A percentile compares a stretch with the other conserved stretches of the same genome.
Conservation (phyloP, 2,888 invertebrate genomes). For the Drosophila seclusa region DNA sequence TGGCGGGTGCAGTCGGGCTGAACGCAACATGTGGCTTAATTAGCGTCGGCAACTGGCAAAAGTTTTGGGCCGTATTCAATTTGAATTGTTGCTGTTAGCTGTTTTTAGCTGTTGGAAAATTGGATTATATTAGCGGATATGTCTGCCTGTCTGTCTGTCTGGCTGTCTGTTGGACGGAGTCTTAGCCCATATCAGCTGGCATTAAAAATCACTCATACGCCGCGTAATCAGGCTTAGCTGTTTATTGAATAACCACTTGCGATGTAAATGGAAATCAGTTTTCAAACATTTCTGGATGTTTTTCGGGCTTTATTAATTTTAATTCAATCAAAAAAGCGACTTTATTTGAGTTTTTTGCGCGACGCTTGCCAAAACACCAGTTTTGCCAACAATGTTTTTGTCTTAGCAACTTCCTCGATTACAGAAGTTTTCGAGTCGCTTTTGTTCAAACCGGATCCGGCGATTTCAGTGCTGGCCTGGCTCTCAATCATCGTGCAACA, state of each 20-base stretch:
- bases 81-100: constrained; percentile 13
- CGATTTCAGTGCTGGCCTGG: constrained; percentile 21
- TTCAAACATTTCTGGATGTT: constrained; percentile 33
- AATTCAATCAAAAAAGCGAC: constrained; percentile 50
- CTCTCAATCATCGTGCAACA: constrained; percentile 50
- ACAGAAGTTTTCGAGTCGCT: constrained; percentile 47
- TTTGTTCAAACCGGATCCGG: constrained; percentile 41
- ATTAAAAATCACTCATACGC: constrained; percentile 57
- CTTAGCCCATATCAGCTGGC: constrained; percentile 27
- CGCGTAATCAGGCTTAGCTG: constrained; percentile 43
- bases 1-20: constrained; percentile 4
- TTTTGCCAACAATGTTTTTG: constrained; percentile 32
- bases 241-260: constrained; percentile 50
- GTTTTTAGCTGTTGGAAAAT: constrained; percentile 19
- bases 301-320: constrained; percentile 67
- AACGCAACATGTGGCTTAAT: constrained; percentile 60
- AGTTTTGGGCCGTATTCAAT: constrained; percentile 29
- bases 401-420: constrained; percentile 71
- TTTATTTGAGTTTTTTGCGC: constrained; percentile 26
- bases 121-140: constrained; percentile 43
- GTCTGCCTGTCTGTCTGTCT: constrained; percentile 3
- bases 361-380: constrained; percentile 35
- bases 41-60: constrained; percentile 51
- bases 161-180: constrained; percentile 6
- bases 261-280: constrained; percentile 41